Base-by-base conservation (phyloP, 2,113 vertebrate genomes). In the Cyphomyrus plagiostoma region DNA sequence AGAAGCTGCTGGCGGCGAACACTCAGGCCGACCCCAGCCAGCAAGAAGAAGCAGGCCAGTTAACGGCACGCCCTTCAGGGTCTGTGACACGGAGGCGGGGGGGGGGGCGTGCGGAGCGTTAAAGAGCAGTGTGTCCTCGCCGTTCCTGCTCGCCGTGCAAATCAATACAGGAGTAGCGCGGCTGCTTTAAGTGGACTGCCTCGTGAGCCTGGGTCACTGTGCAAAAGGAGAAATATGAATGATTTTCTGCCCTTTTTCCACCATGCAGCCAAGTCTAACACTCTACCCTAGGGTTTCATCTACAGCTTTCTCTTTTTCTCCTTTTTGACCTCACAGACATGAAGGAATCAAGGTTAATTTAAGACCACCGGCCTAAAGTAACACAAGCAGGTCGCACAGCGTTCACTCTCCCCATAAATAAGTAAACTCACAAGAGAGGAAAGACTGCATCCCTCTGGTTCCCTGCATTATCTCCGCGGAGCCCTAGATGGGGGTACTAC, bases 401-500 rank as follows among this genome's bases (percentile, higher is more conserved):
- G 50, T 53, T 87, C 50, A 39, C 50, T 35, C 85, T 52, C 48
- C n/a, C 48, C 50, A 87, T 87, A 87, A 87, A 56, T 87, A 87
- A 53, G 50, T 87, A 39, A 87, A 48, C 15, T 77, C 48, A 39
- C 88, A 53, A n/a, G 39, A 77, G 48, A 52, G 50, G 80, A 23
- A 85, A 84, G 52, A 19, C 77, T 62, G 30, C 77, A 26, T 82
- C 77, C 88, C 49, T 84, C 80, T 62, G n/a, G 50, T 49, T 85
- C 21, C 77, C 80, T 48, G 53, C 52, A 62, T 89, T 89, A 89
- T 85, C 77, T 89, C 50, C 50, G 30, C 26, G 42, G 70, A 89
- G 30, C 70, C 88, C 88, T 84, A 53, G 30, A 84, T 48, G 52
- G 89, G 42, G 89, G 80, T 66, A 80, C 15, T 90, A 82, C 92